Evolutionary conservation across 35 echinoderm and acorn worm genomes (phyloP).

Genomic region (Acanthaster planci): DNA sequence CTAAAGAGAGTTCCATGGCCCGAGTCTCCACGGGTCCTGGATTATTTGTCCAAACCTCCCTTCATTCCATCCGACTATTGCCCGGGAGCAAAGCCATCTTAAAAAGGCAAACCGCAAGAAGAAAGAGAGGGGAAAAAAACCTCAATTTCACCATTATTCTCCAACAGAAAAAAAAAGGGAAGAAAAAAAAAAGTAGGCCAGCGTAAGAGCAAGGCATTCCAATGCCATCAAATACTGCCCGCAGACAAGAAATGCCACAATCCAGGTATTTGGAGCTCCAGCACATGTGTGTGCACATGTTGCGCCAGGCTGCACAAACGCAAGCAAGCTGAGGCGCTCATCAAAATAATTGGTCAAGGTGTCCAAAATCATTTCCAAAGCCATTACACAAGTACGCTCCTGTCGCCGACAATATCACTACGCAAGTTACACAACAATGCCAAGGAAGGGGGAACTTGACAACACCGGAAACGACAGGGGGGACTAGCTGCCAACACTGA

Average conservation of each 20-base stretch:
- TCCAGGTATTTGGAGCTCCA: not conserved
- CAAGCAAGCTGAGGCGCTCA: not conserved
- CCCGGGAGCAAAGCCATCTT: not conserved
- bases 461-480: too few relatives aligned
- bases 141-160: conserved; percentile 6
- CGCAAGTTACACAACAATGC: not conserved
- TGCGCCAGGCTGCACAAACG: not conserved
- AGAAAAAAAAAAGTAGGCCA: conserved; percentile 27
- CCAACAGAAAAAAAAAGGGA: not conserved
- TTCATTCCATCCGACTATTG: not conserved
- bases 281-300: too few relatives aligned
- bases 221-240: conserved; percentile 26
- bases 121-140: not conserved
- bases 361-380: conserved; percentile 12
- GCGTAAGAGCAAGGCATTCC: not conserved
- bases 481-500: too few relatives aligned
- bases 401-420: not conserved
- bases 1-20: not conserved
- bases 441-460: too few relatives aligned
- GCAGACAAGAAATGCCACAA: conserved; percentile 13
- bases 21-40: not conserved
- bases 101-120: not conserved
- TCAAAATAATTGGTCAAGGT: not conserved
- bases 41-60: conserved; percentile 23
- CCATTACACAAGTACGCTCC: not conserved